Evolutionary conservation across 2,797 vertebrate species (phyloP).

Genomic region (Hafferia zeledoni): DNA sequence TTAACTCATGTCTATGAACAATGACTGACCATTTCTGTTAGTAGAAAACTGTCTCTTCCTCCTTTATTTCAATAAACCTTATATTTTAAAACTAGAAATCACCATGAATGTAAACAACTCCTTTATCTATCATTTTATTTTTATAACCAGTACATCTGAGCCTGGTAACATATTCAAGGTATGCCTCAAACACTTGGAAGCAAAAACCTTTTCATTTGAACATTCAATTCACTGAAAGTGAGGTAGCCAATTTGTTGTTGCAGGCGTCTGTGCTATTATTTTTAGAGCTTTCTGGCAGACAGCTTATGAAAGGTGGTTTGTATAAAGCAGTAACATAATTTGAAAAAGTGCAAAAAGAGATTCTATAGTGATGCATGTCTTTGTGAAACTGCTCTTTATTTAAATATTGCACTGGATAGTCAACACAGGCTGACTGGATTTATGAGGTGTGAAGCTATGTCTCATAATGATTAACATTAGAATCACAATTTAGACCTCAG

Average conservation of each 20-base stretch:
- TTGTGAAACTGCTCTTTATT: slow-evolving; percentile 71
- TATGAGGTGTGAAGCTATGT: slow-evolving; percentile 68
- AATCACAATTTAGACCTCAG: slow-evolving; percentile 69
- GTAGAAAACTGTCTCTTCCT: not conserved
- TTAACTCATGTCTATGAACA: not conserved
- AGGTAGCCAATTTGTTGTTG: slow-evolving; percentile 70
- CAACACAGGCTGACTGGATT: slow-evolving; percentile 57
- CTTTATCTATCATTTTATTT: slow-evolving; percentile 49
- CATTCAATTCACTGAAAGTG: slow-evolving; percentile 50
- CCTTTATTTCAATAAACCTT: not conserved
- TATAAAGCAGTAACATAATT: slow-evolving; percentile 62
- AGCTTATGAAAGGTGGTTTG: slow-evolving; percentile 67
- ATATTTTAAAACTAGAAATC: not conserved
- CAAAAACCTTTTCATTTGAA: slow-evolving; percentile 61
- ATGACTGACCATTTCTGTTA: not conserved
- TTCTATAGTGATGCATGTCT: slow-evolving; percentile 62
- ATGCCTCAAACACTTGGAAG: slow-evolving; percentile 55
- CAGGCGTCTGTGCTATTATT: slow-evolving; percentile 73
- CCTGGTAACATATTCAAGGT: slow-evolving; percentile 55
- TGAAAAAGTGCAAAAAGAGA: slow-evolving; percentile 55
- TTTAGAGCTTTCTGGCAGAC: slow-evolving; percentile 70
- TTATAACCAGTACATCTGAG: slow-evolving; percentile 34
- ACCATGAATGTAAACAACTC: slow-evolving; percentile 32
- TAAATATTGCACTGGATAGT: slow-evolving; percentile 26
- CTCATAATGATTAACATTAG: slow-evolving; percentile 71